Evolutionary conservation across 2,113 vertebrate species (phyloP).

Genomic region (Anoplopoma fimbria): DNA sequence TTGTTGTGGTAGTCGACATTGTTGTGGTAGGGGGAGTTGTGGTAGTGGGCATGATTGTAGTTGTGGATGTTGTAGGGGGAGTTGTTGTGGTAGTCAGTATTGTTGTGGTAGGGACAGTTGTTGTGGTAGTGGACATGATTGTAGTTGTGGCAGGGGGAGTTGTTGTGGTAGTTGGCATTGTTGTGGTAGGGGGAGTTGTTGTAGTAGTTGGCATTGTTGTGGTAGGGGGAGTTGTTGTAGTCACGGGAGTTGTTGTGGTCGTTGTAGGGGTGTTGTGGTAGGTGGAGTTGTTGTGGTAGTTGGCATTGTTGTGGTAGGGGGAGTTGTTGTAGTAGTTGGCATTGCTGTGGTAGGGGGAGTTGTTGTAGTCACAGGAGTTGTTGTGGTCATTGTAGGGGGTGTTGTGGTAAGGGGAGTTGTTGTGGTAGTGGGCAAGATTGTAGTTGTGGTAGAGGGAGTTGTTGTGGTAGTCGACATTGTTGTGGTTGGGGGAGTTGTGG

Average conservation of each 20-base stretch:
- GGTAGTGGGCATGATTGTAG: too few relatives aligned
- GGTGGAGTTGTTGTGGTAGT: neutral
- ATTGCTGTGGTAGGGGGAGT: neutral
- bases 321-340: neutral
- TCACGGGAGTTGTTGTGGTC: too few relatives aligned
- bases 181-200: too few relatives aligned
- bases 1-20: neutral
- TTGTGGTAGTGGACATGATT: neutral
- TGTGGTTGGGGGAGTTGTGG: too few relatives aligned
- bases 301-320: neutral
- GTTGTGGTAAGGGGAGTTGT: neutral
- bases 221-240: too few relatives aligned
- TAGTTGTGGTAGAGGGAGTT: neutral
- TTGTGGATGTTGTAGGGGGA: neutral
- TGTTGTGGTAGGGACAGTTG: neutral
- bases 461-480: too few relatives aligned
- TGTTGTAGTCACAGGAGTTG: too few relatives aligned
- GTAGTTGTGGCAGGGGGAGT: neutral
- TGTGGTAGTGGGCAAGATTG: neutral
- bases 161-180: too few relatives aligned
- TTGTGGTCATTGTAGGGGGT: too few relatives aligned
- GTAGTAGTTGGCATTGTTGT: too few relatives aligned
- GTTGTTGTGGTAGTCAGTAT: neutral
- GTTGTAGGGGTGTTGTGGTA: neutral
- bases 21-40: neutral